A percentile compares a stretch with the other conserved stretches of the same genome.
phyloP scores from a whole-genome alignment of 2,888 invertebrate species.

The Phyllotreta striolata region DNA sequence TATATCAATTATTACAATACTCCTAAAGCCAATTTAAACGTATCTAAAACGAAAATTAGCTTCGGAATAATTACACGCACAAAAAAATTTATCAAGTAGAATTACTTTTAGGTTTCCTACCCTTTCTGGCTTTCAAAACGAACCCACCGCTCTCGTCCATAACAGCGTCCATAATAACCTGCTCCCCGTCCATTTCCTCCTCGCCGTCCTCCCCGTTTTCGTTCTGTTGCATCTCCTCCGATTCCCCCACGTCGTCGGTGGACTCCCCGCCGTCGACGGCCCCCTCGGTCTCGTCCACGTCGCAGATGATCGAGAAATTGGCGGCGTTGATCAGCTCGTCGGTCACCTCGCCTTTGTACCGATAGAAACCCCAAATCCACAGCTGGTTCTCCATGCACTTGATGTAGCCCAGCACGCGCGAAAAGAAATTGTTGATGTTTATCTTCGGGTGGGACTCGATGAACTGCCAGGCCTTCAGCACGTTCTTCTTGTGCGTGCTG shows the following conservation, averaged over 20 bases:
- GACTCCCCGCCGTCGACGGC: slow-evolving; percentile 35
- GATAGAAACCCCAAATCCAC: slow-evolving; percentile 60
- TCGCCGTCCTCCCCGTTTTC: slow-evolving; percentile 50
- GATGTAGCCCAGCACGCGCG: slow-evolving; percentile 56
- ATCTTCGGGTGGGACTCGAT: slow-evolving; percentile 58
- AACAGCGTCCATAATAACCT: slow-evolving; percentile 53
- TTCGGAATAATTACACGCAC: neutral
- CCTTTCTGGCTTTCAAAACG: slow-evolving; percentile 40
- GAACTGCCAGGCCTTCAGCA: slow-evolving; percentile 57
- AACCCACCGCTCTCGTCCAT: slow-evolving; percentile 50
- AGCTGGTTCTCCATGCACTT: slow-evolving; percentile 60
- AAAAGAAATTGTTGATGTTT: slow-evolving; percentile 57
- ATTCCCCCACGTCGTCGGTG: slow-evolving; percentile 47
- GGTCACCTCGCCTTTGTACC: slow-evolving; percentile 49
- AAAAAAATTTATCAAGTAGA: slow-evolving; percentile 4
- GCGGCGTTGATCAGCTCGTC: slow-evolving; percentile 55
- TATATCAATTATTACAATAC: neutral
- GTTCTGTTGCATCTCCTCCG: slow-evolving; percentile 36
- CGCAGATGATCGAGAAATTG: slow-evolving; percentile 50
- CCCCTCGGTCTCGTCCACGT: slow-evolving; percentile 23
- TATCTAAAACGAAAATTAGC: neutral
- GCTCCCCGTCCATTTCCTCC: slow-evolving; percentile 38
- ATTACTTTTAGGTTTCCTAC: slow-evolving; percentile 2
- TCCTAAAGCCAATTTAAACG: neutral
- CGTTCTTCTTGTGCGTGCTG: slow-evolving; percentile 57